Conservation (phyloP, 2,888 invertebrate species). For the Thysanoteuthis rhombus region DNA sequence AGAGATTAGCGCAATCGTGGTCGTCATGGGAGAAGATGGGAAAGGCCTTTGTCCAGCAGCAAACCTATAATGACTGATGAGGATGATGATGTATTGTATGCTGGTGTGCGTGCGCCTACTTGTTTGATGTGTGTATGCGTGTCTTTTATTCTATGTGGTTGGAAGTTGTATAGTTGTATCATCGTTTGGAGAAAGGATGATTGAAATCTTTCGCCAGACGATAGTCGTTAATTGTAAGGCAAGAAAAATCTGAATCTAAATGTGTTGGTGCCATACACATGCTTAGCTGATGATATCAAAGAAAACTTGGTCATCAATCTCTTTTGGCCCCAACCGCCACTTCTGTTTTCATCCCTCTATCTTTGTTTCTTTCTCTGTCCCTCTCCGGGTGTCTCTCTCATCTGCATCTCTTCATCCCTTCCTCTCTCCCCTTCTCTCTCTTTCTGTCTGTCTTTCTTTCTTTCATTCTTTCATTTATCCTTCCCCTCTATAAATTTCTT, state of each 20-base stretch:
- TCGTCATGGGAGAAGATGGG: no score
- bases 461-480: no score
- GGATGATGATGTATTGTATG: no score
- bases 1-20: no score
- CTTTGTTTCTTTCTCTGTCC: background rate
- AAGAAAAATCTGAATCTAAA: background rate
- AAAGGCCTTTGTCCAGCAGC: no score
- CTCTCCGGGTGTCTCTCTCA: background rate
- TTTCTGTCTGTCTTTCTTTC: background rate
- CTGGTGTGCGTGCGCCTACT: no score
- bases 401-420: background rate
- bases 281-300: background rate
- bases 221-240: background rate
- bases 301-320: background rate
- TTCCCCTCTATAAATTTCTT: no score
- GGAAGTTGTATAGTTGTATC: background rate
- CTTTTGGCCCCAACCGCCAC: background rate
- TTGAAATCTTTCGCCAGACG: background rate
- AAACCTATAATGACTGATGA: no score
- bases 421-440: background rate
- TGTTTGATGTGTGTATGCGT: no score
- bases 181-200: background rate
- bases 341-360: background rate
- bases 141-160: background rate
- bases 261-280: background rate